A percentile compares a stretch with the other conserved stretches of the same genome.
phyloP scores from a whole-genome alignment of 2,888 invertebrate genomes.

The Esperia sulphurella region DNA sequence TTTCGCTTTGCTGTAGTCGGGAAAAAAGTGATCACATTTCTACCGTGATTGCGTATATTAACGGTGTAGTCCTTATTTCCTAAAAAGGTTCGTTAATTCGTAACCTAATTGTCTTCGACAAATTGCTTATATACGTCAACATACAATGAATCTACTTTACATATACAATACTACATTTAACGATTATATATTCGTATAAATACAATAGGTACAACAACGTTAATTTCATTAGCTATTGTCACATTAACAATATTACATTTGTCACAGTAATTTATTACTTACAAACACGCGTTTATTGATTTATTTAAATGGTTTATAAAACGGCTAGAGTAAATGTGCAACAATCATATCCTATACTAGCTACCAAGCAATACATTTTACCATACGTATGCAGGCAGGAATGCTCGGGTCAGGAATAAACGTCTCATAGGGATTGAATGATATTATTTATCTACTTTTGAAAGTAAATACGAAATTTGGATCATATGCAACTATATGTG shows the following conservation, averaged over 20 bases:
- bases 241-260: background rate
- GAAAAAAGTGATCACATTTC: no score
- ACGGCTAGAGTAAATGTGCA: background rate
- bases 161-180: background rate
- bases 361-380: no score
- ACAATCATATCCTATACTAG: no score
- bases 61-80: no score
- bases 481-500: no score
- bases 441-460: no score
- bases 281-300: background rate
- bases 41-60: background rate
- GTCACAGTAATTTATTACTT: background rate
- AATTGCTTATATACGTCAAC: background rate
- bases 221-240: constrained; percentile 6
- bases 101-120: background rate
- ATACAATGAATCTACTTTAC: background rate
- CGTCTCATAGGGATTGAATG: no score
- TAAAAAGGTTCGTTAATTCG: no score
- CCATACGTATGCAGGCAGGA: no score
- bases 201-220: constrained; percentile 3
- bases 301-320: background rate
- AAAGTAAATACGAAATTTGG: no score
- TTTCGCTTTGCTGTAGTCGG: no score
- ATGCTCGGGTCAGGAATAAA: no score
- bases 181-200: background rate